Evolutionary conservation across 2,797 vertebrate genomes (phyloP), one percentile per base, ranked within the genome.

Genomic region (Semotilus atromaculatus): DNA sequence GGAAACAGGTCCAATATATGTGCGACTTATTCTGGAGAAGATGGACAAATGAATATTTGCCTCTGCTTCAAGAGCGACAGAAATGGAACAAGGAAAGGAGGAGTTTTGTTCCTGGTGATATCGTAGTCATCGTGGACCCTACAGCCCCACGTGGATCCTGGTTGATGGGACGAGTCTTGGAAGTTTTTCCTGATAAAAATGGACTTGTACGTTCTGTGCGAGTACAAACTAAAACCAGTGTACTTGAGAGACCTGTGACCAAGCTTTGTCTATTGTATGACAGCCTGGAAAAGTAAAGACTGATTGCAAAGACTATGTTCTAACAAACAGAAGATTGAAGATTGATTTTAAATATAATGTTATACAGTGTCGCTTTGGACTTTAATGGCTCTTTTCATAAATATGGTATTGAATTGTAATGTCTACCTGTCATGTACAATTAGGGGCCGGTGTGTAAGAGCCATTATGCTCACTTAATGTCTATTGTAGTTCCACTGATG

Each of bases 141-240:
- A 43, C 40, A 43, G 40, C 40, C 40, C 40, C 40, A 43, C 40
- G 10, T 43, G 40, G 40, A 1, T 43, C 40, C 40, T 43, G 40
- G 40, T 43, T 43, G 40, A 43, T 43, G 40, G 40, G 40, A 40
- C 9, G 9, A 40, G 9, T 40, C 40, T 40, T 40, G 40, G 40
- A 40, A 40, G 40, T 40, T 40, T 36, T 55, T 38, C 64, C 78
- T 23, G 64, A 80, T n/a, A 68, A 80, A 7, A 80, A 36, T 7
- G 78, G 43, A 88, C 79, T 89, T 88, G 90, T 9, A 40, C 8
- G 38, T 40, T 40, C 40, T 40, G 40, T 40, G 9, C 38, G 38
- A 40, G 38, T 40, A 40, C 7, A 40, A 67, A 67, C 60, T 19
- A 67, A 67, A 51, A 48, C 26, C 19, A 29, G 3, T 21, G 1